phyloP scores from a whole-genome alignment of 2,797 vertebrate genomes.

The Gymnopithys bicolor region DNA sequence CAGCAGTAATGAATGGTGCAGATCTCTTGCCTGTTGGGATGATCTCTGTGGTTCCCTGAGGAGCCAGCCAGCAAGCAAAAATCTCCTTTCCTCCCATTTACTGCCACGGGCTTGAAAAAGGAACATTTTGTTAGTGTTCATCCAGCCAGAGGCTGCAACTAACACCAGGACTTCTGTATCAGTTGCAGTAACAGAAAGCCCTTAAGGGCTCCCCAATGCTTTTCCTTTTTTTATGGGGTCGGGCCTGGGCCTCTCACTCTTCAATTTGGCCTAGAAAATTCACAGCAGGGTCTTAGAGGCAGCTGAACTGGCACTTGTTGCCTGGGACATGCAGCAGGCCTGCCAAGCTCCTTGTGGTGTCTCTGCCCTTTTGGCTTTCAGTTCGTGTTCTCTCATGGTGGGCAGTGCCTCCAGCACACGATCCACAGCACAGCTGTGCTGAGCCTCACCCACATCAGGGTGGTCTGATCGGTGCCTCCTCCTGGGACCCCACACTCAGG shows the following conservation, averaged over 20 bases:
- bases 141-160: not conserved
- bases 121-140: not conserved
- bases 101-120: not conserved
- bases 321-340: not conserved
- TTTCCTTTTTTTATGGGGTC: not conserved
- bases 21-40: not conserved
- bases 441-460: accelerated
- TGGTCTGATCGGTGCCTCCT: not conserved
- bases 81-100: not conserved
- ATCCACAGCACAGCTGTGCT: not conserved
- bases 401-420: not conserved
- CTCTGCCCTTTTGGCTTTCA: accelerated
- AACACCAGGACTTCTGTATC: not conserved
- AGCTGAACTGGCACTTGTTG: not conserved
- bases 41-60: not conserved
- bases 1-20: not conserved
- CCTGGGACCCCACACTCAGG: accelerated
- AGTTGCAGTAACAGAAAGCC: not conserved
- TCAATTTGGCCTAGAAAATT: not conserved
- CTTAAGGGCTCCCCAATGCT: not conserved
- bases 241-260: not conserved
- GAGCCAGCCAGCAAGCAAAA: not conserved
- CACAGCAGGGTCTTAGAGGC: not conserved
- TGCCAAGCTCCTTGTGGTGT: accelerated
- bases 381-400: accelerated